Conservation (phyloP, 2,797 vertebrate species). For the Avahi laniger region DNA sequence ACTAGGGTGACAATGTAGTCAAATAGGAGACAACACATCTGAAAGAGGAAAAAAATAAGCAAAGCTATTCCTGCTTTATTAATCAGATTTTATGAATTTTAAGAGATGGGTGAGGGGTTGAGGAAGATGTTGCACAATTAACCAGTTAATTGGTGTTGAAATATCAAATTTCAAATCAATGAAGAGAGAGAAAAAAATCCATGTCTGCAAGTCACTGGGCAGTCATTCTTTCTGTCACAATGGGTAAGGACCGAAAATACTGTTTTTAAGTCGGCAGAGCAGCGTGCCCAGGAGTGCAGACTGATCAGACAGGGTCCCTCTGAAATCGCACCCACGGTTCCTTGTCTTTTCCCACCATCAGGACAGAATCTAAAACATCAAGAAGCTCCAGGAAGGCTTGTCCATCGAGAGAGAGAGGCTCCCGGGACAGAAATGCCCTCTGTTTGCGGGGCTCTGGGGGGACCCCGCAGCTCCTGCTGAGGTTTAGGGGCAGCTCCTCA, state of each 20-base stretch:
- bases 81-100: background rate
- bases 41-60: background rate
- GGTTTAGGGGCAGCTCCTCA: background rate
- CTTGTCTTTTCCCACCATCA: background rate
- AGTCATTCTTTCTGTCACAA: background rate
- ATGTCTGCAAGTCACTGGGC: accelerated
- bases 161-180: background rate
- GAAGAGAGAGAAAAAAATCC: background rate
- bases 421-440: too few species aligned
- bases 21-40: background rate
- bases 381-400: background rate
- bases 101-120: background rate
- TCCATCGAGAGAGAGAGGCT: accelerated
- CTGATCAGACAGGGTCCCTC: background rate
- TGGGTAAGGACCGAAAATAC: background rate
- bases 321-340: accelerated
- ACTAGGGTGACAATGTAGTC: background rate
- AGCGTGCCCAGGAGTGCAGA: accelerated
- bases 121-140: background rate
- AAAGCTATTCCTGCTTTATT: background rate
- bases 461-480: accelerated
- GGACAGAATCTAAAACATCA: background rate
- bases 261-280: background rate
- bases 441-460: background rate
- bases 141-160: background rate